Base-by-base conservation (phyloP, 2,113 vertebrate species). In the Chloebia gouldiae region DNA sequence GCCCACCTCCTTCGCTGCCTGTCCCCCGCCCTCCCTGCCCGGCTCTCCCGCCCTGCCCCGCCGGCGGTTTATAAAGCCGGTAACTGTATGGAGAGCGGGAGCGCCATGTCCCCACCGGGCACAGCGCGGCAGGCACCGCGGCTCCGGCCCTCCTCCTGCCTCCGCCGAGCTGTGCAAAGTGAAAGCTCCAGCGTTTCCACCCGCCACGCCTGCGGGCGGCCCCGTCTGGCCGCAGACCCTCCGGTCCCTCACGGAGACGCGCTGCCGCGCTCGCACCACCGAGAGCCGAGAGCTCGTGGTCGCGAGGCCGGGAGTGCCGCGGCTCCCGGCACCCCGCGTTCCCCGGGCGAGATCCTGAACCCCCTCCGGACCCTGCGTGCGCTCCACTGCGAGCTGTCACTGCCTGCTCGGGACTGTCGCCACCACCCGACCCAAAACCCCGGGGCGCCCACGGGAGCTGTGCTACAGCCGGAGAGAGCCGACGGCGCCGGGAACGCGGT, bases 131-230 rank as follows among this genome's bases (percentile, higher is more conserved):
- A 86, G 33, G 97, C 19, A n/a, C 13, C 40, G 11, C 12, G 23
- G 19, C n/a, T 56, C 24, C 42, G 47, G 40, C 17, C 70, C 86
- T 83, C 2, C 72, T 54, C 71, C 90, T 33, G 97, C 98, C 11
- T 96, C 98, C 12, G 91, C 97, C 30, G 98, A 98, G 77, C 92
- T 97, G 82, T 96, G 98, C 92, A 98, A 98, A 98, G 98, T 98
- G 97, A 98, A 96, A 21, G 20, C 47, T 37, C 50, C 25, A 37
- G 27, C 30, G 40, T 8, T 35, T 8, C 33, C 23, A 4, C 1
- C 1, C 18, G 4, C 33, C 12, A 13, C 21, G 6, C 25, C 12
- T 40, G 49, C 7, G 18, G 51, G 31, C 10, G 22, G 9, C 9
- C 5, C 45, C 6, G 21, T 54, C 35, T 35, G 18, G 7, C 30